A percentile compares a stretch with the other conserved stretches of the same genome.
These are phyloP conservation scores for Kryptopterus vitreolus DNA, from an alignment of 2,797 vertebrate genomes.

Conservation along the genomic window DNA sequence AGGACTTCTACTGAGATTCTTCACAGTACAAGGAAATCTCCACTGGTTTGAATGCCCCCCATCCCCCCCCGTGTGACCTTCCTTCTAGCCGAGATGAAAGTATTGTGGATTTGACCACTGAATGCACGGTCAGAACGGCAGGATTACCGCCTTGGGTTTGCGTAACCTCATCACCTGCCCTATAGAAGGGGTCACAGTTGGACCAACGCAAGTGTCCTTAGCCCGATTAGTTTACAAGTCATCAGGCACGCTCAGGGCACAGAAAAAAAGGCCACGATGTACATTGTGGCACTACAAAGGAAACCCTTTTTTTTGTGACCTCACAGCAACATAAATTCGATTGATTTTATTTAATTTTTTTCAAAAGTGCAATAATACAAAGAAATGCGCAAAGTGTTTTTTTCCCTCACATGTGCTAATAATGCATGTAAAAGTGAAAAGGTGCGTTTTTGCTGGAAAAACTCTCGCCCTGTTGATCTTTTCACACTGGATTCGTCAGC, in stretches of 20 bases:
- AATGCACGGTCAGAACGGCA: slow-evolving; percentile 13
- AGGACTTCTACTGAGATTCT: not conserved
- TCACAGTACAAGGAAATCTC: not conserved
- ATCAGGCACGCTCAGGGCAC: slow-evolving; percentile 62
- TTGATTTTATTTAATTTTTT: too few relatives aligned
- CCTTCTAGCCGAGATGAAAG: slow-evolving; percentile 43
- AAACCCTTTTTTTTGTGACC: not conserved
- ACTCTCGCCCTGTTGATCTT: not conserved
- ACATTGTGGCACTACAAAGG: not conserved
- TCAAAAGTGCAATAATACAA: not conserved
- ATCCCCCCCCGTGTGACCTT: not conserved
- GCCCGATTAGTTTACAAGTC: slow-evolving; percentile 71
- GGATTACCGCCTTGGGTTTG: slow-evolving; percentile 73
- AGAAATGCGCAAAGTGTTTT: not conserved
- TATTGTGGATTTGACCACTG: slow-evolving; percentile 37
- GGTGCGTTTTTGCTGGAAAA: not conserved
- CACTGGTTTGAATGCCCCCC: not conserved
- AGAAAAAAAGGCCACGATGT: not conserved
- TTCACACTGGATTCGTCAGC: not conserved
- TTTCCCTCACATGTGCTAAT: too few relatives aligned
- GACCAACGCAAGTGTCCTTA: slow-evolving; percentile 63
- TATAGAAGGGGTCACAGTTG: slow-evolving; percentile 57
- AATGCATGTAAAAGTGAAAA: not conserved
- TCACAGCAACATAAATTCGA: not conserved
- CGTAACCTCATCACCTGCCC: slow-evolving; percentile 71